Evolutionary conservation across 1,140 invertebrate genomes (phyloP), one percentile per base, ranked within the genome.

Genomic region (Mactra quadrangularis): DNA sequence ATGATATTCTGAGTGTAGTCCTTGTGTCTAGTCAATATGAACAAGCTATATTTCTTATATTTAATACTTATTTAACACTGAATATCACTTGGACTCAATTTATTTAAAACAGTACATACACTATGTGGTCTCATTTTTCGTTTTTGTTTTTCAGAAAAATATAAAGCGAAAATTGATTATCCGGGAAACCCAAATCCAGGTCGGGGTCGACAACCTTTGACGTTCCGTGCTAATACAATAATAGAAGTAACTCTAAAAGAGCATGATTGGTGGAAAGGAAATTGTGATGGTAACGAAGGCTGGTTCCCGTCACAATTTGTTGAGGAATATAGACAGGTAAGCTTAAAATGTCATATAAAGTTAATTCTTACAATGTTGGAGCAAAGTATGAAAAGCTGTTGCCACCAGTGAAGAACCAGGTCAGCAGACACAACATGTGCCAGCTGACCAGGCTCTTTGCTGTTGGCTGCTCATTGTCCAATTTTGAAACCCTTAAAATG

Each of bases 231-330:
- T 33, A 89, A 88, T 45, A 91, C 93, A 22, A 75, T 93, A 17
- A 57, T 93, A 3, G 75, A 85, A 11, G 86, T 89, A 45, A 45
- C 78, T 45, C 19, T 64, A 33, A 86, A 89, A 29, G 85, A 89
- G 25, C 15, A 76, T 6, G 70, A 88, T n/a, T 92, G 92, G 90
- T 91, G 90, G 88, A 88, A 89, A 85, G 90, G 90, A 22, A 71
- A 75, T 27, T 81, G 76, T n/a, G 57, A 77, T 38, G 84, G 83
- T 72, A 64, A 85, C 1, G 88, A 91, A 50, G 90, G 91, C 0
- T 89, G 86, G 86, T 91, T 92, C 83, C 89, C 89, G 13, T 71
- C 83, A 50, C 86, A 86, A 25, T 87, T 79, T 60, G 91, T 91
- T 7, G 79, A 78, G 75, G 84, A 87, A 72, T 2, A 53, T 2